phyloP scores from a whole-genome alignment of 1,140 invertebrate species.

The Agrilus planipennis region DNA sequence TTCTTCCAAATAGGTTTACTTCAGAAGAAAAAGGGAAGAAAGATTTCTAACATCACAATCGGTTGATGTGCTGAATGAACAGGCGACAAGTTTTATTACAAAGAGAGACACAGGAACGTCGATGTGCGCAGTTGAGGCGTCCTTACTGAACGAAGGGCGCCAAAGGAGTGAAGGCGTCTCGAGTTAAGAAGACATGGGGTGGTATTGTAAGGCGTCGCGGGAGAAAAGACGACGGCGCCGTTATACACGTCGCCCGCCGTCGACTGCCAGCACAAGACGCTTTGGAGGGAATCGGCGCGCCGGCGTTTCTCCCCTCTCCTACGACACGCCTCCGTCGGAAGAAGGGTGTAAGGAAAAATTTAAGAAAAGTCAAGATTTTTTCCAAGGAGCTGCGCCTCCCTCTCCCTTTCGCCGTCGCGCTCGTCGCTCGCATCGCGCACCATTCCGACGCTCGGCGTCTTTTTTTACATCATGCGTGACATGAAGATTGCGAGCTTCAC shows the following conservation, averaged over 20 bases:
- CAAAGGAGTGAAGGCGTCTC: slow-evolving; percentile 24
- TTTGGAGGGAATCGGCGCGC: slow-evolving; percentile 26
- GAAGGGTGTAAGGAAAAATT: slow-evolving; percentile 32
- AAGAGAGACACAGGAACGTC: too few species aligned
- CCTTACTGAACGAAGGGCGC: slow-evolving; percentile 32
- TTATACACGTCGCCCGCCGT: slow-evolving; percentile 29
- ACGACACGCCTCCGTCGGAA: slow-evolving; percentile 28
- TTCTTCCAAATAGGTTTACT: too few species aligned
- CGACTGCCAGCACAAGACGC: slow-evolving; percentile 34
- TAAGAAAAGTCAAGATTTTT: slow-evolving; percentile 35
- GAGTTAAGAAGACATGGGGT: slow-evolving; percentile 32
- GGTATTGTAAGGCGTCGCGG: slow-evolving; percentile 31
- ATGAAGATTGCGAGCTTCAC: too few species aligned
- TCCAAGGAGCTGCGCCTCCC: slow-evolving; percentile 8
- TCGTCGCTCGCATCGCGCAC: too few species aligned
- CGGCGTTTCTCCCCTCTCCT: slow-evolving; percentile 21
- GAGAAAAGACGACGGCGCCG: slow-evolving; percentile 29
- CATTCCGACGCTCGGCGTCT: too few species aligned
- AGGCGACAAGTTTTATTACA: too few species aligned
- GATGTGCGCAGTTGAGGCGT: slow-evolving; percentile 24
- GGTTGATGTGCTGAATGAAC: neutral
- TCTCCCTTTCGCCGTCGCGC: too few species aligned
- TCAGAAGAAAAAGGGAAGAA: slow-evolving; percentile 9
- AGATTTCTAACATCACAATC: neutral
- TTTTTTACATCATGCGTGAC: too few species aligned